Conservation (phyloP, 2,888 invertebrate species). For the Stegophylla sp. region DNA sequence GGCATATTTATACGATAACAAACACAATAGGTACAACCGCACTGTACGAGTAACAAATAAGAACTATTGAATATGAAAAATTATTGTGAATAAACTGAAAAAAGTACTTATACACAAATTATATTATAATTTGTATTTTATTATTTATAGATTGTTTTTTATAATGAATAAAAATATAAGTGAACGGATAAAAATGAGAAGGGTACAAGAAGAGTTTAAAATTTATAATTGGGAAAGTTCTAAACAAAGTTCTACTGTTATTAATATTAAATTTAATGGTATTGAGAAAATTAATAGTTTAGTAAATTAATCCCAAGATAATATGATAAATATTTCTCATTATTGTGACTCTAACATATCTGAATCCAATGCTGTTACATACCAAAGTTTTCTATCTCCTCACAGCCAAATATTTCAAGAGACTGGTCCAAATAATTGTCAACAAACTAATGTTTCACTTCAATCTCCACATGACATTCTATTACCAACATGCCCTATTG, state of each 20-base stretch:
- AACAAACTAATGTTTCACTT: neutral
- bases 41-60: no score
- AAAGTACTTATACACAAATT: no score
- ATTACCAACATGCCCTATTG: neutral
- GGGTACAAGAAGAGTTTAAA: neutral
- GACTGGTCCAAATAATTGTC: neutral
- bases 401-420: neutral
- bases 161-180: neutral
- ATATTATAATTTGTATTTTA: no score
- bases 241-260: neutral
- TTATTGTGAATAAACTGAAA: no score
- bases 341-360: neutral
- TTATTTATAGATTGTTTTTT: neutral
- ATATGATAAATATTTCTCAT: neutral
- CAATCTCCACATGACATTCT: no score
- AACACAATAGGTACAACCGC: no score
- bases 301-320: neutral
- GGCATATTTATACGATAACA: no score
- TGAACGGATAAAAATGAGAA: conserved; percentile 2
- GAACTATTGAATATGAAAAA: no score
- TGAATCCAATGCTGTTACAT: neutral
- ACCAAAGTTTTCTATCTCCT: neutral
- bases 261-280: neutral
- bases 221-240: no score
- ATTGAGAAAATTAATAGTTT: neutral